Evolutionary conservation across 2,888 invertebrate species (phyloP).

Genomic region (Cistogaster globosa): DNA sequence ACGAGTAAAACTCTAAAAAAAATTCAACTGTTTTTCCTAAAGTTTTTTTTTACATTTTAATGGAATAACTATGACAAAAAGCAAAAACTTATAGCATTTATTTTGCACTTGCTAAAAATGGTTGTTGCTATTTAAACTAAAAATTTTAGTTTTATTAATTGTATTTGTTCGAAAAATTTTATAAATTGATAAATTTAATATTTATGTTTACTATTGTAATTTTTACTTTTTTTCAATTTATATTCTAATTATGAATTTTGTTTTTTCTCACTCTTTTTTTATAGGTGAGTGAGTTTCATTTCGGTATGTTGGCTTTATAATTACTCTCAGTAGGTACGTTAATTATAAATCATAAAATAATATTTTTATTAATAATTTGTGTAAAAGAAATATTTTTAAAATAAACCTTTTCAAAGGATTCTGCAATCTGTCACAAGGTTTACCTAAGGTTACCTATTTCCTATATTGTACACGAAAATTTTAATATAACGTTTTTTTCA

Average conservation of each 20-base stretch:
- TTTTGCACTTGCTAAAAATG: conserved; percentile 14
- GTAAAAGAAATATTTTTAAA: no score
- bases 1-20: conserved; percentile 7
- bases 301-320: no score
- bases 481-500: no score
- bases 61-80: background rate
- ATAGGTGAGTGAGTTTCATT: conserved; percentile 30
- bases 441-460: no score
- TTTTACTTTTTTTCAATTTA: background rate
- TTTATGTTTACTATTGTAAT: conserved; percentile 5
- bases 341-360: no score
- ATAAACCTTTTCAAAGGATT: no score
- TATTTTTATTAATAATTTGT: no score
- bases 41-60: background rate
- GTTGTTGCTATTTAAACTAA: conserved; percentile 25
- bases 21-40: background rate
- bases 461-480: no score
- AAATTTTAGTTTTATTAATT: conserved; percentile 24
- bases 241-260: background rate
- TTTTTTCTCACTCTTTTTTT: conserved; percentile 1
- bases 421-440: no score
- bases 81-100: conserved; percentile 4
- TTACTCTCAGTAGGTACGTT: no score
- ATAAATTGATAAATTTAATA: conserved; percentile 36
- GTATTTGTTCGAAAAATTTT: conserved; percentile 9